Percentiles rank a stretch among this genome's conserved stretches.
Conservation (phyloP, 2,113 vertebrate genomes). For the Brienomyrus brachyistius region DNA sequence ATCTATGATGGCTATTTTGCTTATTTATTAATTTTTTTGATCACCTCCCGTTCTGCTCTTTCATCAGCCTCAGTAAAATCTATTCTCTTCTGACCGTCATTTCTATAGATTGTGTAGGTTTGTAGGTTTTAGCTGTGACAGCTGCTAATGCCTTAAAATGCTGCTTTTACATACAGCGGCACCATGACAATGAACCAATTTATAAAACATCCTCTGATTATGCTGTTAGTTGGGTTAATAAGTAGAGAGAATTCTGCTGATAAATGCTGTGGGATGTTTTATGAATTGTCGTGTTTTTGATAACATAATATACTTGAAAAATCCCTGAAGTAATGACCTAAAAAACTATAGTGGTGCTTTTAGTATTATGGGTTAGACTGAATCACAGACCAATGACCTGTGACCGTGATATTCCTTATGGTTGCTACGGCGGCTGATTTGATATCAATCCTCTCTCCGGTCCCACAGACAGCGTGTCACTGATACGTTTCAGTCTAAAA, state of each 20-base stretch:
- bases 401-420: constrained; percentile 14
- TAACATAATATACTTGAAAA: background rate
- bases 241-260: background rate
- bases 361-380: constrained; percentile 1
- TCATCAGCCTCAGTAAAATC: background rate
- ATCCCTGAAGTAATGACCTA: background rate
- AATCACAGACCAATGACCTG: constrained; percentile 17
- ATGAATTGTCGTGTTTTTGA: background rate
- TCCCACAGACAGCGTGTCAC: background rate
- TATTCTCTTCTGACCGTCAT: background rate
- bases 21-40: background rate
- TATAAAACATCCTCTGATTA: background rate
- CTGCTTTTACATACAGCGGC: background rate
- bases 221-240: background rate
- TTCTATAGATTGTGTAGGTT: background rate
- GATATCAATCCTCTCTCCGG: background rate
- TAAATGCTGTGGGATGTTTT: background rate
- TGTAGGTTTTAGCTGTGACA: background rate
- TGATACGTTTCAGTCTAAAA: background rate
- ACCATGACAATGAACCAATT: background rate
- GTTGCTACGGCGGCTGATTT: constrained; percentile 9
- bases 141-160: too few species aligned
- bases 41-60: background rate
- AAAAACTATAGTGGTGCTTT: background rate
- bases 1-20: background rate